Percentiles rank a stretch among this genome's conserved stretches.
Conservation (phyloP, 2,113 vertebrate species). For the Semnornis frantzii region DNA sequence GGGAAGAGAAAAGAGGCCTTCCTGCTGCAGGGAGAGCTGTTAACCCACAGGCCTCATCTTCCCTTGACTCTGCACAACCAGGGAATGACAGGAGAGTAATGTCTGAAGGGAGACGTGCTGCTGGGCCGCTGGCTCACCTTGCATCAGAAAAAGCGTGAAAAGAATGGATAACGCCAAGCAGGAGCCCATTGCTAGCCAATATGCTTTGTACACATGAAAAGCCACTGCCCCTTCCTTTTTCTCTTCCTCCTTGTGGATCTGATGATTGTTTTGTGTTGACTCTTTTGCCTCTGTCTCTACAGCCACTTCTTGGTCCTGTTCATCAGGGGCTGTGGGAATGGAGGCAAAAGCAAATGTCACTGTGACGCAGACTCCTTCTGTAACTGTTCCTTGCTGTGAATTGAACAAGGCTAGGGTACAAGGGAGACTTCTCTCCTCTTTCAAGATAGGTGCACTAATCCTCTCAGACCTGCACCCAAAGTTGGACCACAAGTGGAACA, state of each 20-base stretch:
- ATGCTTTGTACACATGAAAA: slow-evolving; percentile 87
- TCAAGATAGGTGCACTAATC: not conserved
- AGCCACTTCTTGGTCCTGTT: slow-evolving; percentile 49
- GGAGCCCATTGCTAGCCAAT: slow-evolving; percentile 86
- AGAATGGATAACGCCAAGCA: slow-evolving; percentile 80
- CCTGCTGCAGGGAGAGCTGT: not conserved
- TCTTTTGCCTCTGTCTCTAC: slow-evolving; percentile 44
- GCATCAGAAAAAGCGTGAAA: slow-evolving; percentile 89
- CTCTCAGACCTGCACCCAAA: not conserved
- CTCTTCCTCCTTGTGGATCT: slow-evolving; percentile 79
- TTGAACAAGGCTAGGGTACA: not conserved
- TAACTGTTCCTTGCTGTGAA: not conserved
- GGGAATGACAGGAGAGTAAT: not conserved
- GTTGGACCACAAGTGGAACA: not conserved
- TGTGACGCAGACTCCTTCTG: rapidly evolving
- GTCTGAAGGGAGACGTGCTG: not conserved
- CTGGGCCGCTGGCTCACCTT: slow-evolving; percentile 80
- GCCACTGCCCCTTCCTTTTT: slow-evolving; percentile 89
- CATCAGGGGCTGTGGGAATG: not conserved
- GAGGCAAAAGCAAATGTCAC: not conserved
- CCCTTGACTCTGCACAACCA: not conserved
- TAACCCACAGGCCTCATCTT: not conserved
- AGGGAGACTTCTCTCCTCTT: not conserved
- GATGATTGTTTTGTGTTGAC: not conserved
- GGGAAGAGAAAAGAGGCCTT: not conserved